A percentile compares a stretch with the other conserved stretches of the same genome.
Evolutionary conservation across 1,140 invertebrate species (phyloP).

Genomic region (Mylabris phalerata): DNA sequence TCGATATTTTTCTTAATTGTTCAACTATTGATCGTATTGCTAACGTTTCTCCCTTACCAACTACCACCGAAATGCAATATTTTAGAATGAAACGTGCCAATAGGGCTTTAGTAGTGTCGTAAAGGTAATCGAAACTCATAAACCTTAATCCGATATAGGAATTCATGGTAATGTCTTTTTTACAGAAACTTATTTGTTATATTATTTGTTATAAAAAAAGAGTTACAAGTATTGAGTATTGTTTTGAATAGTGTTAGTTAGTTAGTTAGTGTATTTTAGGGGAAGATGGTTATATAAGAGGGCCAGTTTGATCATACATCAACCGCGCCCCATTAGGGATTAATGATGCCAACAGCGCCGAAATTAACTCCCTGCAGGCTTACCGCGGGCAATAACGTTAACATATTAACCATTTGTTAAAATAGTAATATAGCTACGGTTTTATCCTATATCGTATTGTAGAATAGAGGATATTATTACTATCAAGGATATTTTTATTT

Average conservation of each 20-base stretch:
- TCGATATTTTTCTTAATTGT: too few species aligned
- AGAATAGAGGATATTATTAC: too few species aligned
- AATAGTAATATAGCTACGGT: slow-evolving; percentile 37
- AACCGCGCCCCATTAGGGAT: slow-evolving; percentile 44
- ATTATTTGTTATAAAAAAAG: too few species aligned
- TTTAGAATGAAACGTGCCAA: slow-evolving; percentile 33
- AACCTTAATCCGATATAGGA: slow-evolving; percentile 35
- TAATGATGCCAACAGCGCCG: slow-evolving; percentile 43
- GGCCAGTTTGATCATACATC: slow-evolving; percentile 41
- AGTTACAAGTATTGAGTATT: too few species aligned
- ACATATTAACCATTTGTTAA: slow-evolving; percentile 46
- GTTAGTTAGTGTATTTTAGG: too few species aligned
- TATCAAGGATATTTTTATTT: too few species aligned
- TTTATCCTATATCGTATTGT: background rate
- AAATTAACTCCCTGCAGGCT: slow-evolving; percentile 45
- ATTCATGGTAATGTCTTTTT: slow-evolving; percentile 28
- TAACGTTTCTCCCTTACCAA: too few species aligned
- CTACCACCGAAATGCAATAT: slow-evolving; percentile 28
- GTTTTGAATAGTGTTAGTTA: too few species aligned
- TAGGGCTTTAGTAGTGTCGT: slow-evolving; percentile 34
- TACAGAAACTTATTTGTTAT: background rate
- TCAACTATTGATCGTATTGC: too few species aligned
- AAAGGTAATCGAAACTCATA: slow-evolving; percentile 42
- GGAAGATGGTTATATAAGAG: background rate
- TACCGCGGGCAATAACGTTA: slow-evolving; percentile 43